phyloP scores from a whole-genome alignment of 2,888 invertebrate species.

The Dinocampus coccinellae region DNA sequence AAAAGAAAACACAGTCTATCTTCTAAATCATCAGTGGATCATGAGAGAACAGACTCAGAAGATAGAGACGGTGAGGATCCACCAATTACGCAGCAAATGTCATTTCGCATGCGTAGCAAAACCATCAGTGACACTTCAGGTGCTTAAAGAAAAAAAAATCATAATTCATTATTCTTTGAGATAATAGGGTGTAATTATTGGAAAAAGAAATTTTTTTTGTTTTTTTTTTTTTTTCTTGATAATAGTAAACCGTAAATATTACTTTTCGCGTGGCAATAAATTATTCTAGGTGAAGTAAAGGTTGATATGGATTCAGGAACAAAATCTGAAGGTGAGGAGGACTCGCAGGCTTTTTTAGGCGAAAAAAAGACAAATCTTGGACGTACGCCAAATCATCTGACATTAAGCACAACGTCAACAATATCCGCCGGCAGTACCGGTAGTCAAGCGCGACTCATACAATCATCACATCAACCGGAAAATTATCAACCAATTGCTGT shows the following conservation, averaged over 20 bases:
- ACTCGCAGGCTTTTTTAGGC: slow-evolving; percentile 77
- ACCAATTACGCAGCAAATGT: slow-evolving; percentile 57
- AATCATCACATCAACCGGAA: slow-evolving; percentile 93
- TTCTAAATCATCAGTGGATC: slow-evolving; percentile 79
- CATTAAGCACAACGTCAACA: slow-evolving; percentile 91
- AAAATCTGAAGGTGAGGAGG: slow-evolving; percentile 90
- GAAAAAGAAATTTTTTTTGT: neutral
- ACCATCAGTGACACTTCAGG: slow-evolving; percentile 90
- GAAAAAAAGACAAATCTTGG: slow-evolving; percentile 78
- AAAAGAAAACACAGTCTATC: slow-evolving; percentile 62
- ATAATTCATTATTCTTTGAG: neutral
- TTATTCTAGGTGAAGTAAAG: slow-evolving; percentile 63
- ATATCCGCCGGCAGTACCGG: slow-evolving; percentile 94
- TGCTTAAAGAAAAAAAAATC: slow-evolving; percentile 56
- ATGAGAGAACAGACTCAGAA: slow-evolving; percentile 78
- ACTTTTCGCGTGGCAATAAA: slow-evolving; percentile 31
- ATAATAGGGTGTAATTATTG: no score
- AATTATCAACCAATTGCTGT: slow-evolving; percentile 90
- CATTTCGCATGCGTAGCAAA: slow-evolving; percentile 88
- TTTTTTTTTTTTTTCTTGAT: slow-evolving; percentile 9
- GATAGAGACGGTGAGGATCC: slow-evolving; percentile 81
- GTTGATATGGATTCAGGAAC: slow-evolving; percentile 78
- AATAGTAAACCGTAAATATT: slow-evolving; percentile 8
- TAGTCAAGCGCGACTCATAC: slow-evolving; percentile 92
- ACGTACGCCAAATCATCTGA: slow-evolving; percentile 93